A percentile compares a stretch with the other conserved stretches of the same genome.
phyloP scores from a whole-genome alignment of 1,140 invertebrate genomes.

The Brachionus paranguensis region DNA sequence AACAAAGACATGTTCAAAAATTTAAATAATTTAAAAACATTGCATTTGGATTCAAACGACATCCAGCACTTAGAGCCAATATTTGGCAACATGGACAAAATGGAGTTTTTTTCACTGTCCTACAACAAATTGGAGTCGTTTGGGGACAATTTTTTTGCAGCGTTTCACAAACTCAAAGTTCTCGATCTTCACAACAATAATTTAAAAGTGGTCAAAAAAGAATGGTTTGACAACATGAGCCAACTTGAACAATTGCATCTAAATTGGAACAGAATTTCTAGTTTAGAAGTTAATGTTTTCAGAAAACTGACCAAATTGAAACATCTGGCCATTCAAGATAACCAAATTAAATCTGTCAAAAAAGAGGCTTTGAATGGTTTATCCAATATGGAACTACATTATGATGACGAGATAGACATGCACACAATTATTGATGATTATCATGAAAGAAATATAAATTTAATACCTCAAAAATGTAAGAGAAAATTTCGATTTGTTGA shows the following conservation, averaged over 20 bases:
- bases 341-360: neutral
- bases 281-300: neutral
- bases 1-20: neutral
- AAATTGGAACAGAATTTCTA: neutral
- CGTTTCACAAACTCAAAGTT: neutral
- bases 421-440: neutral
- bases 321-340: neutral
- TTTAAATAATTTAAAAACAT: neutral
- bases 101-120: neutral
- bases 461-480: neutral
- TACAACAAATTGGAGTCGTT: neutral
- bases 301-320: neutral
- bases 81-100: neutral
- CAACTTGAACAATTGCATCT: neutral
- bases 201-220: neutral
- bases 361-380: neutral
- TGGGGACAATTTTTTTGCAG: neutral
- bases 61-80: neutral
- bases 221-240: neutral
- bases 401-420: conserved; percentile 1
- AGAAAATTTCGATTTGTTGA: neutral
- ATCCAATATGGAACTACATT: neutral
- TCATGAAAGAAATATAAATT: neutral
- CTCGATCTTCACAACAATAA: conserved; percentile 2
- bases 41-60: neutral